Evolutionary conservation across 2,888 invertebrate genomes (phyloP).

Genomic region (Pristionchus japonicus): DNA sequence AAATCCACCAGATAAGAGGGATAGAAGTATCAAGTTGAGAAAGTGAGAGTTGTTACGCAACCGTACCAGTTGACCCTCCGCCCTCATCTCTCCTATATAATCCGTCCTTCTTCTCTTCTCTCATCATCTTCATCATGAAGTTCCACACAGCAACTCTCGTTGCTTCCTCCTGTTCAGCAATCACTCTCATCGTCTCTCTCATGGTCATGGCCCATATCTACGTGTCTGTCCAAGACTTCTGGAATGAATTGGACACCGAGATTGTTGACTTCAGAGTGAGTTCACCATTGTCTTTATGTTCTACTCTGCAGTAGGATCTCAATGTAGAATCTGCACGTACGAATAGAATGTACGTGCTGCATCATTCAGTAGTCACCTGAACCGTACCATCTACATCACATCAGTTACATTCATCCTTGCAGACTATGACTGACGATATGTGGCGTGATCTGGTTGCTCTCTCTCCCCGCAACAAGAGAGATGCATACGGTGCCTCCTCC

Average conservation of each 20-base stretch:
- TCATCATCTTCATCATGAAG: conserved; percentile 54
- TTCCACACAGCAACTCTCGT: conserved; percentile 61
- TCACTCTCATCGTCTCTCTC: conserved; percentile 52
- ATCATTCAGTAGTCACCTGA: too few species aligned
- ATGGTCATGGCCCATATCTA: conserved; percentile 56
- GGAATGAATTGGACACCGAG: conserved; percentile 26
- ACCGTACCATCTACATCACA: too few species aligned
- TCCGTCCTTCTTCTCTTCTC: not conserved
- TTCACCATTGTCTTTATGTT: not conserved
- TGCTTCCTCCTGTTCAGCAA: not conserved
- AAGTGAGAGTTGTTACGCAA: conserved; percentile 5
- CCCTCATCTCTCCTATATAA: not conserved
- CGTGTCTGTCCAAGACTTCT: not conserved
- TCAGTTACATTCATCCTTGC: not conserved
- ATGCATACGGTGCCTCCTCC: not conserved
- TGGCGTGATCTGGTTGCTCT: conserved; percentile 18
- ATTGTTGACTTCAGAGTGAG: conserved; percentile 10
- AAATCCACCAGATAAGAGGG: not conserved
- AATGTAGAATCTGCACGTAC: not conserved
- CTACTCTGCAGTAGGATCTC: not conserved
- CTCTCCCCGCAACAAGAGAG: not conserved
- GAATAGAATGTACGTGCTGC: not conserved
- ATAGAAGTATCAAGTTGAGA: not conserved
- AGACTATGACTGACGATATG: conserved; percentile 31
- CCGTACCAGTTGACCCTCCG: not conserved